phyloP scores from a whole-genome alignment of 2,888 invertebrate species.

The Heliconius sara region DNA sequence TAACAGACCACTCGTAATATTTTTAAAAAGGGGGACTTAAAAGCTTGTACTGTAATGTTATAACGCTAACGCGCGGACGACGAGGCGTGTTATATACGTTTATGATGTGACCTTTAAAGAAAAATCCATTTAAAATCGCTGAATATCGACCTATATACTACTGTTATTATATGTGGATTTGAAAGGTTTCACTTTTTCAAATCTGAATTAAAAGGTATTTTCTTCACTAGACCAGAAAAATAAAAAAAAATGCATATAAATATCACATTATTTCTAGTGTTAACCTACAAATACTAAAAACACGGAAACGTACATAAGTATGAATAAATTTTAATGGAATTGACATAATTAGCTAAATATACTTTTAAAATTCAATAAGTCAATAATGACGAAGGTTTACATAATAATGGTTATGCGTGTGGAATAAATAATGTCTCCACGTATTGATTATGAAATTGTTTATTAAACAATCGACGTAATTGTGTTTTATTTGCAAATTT shows the following conservation, averaged over 20 bases:
- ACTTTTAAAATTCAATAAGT: conserved; percentile 6
- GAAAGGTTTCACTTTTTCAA: not conserved
- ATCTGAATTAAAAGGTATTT: not conserved
- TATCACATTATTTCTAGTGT: not conserved
- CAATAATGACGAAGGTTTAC: conserved; percentile 11
- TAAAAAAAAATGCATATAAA: not conserved
- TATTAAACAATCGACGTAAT: conserved; percentile 34
- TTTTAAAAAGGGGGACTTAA: not conserved
- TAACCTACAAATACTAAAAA: not conserved
- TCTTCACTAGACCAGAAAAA: not conserved
- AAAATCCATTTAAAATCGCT: conserved; percentile 43
- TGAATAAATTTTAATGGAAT: not conserved
- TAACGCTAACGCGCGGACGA: conserved; percentile 23
- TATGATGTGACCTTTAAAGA: conserved; percentile 18
- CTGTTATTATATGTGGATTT: conserved; percentile 23
- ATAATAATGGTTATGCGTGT: conserved; percentile 13
- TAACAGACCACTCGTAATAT: not conserved
- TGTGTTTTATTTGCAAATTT: conserved; percentile 31
- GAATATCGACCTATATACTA: conserved; percentile 35
- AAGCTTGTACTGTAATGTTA: not conserved
- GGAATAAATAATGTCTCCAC: conserved; percentile 28
- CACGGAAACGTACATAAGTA: not conserved
- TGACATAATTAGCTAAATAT: not conserved
- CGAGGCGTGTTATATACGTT: conserved; percentile 8
- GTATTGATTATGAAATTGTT: conserved; percentile 31